Evolutionary conservation across 2,113 vertebrate genomes (phyloP).

Genomic region (Etheostoma spectabile): DNA sequence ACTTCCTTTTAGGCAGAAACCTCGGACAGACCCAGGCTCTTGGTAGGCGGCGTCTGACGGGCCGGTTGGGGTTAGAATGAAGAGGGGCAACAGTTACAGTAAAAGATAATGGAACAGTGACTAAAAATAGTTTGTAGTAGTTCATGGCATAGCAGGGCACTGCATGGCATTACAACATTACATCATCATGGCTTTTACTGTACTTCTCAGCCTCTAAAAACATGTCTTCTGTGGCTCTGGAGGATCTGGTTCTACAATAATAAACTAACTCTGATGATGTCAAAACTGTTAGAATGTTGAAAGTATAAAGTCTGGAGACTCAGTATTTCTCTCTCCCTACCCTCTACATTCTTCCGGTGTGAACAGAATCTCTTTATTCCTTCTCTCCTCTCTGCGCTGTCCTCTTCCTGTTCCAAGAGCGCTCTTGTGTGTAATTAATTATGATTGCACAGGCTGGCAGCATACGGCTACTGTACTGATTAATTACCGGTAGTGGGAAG

Average conservation of each 20-base stretch:
- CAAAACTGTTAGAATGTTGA: background rate
- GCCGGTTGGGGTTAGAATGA: no score
- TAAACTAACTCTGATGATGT: background rate
- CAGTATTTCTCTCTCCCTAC: constrained; percentile 12
- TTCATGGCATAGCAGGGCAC: no score
- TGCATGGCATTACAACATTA: no score
- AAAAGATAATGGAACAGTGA: no score
- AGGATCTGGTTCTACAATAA: background rate
- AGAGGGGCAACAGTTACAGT: no score
- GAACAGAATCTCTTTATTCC: constrained; percentile 42
- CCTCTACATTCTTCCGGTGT: constrained; percentile 19
- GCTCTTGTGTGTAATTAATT: constrained; percentile 82
- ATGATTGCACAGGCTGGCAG: constrained; percentile 75
- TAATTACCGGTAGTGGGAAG: constrained; percentile 68
- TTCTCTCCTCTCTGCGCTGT: constrained; percentile 30
- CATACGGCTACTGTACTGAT: constrained; percentile 76
- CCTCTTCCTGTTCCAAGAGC: constrained; percentile 57
- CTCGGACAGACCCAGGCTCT: no score
- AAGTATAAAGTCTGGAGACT: constrained; percentile 8
- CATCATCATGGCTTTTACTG: no score
- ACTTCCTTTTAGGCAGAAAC: no score
- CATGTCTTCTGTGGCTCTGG: background rate
- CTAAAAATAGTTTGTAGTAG: no score
- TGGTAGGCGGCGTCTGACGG: no score
- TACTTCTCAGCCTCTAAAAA: background rate